Evolutionary conservation across 2,113 vertebrate species (phyloP), one percentile per base, ranked within the genome.

Genomic region (Gopherus evgoodei): DNA sequence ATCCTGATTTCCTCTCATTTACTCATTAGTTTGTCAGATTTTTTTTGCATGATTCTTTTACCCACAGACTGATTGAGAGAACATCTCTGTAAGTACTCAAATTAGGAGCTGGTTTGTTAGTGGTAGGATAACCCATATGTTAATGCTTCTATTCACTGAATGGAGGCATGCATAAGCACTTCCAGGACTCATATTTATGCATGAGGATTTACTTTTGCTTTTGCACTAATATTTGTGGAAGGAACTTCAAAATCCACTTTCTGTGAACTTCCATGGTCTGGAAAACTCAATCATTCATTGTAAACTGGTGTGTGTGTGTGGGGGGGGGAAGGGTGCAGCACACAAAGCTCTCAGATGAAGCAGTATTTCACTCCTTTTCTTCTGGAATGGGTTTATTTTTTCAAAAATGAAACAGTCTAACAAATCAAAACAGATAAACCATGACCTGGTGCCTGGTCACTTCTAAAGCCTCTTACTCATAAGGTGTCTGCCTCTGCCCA

Each of bases 21-120:
- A 87, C 13, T 90, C 50, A 93, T 96, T 93, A 91, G 52, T 22
- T 94, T 87, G 50, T 84, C n/a, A 95, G 95, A 93, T 53, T 53
- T 82, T 96, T 84, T 69, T 1, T 47, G 50, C 65, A 38, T 72
- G 59, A 49, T 57, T 87, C 53, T 95, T 72, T 53, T 86, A 84
- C 54, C 24, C 22, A 27, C 90, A 56, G 75, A 93, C 83, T 89
- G 87, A 89, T 59, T 93, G 52, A 62, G 88, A 95, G 83, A n/a
- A n/a, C 35, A 81, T 90, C 22, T 83, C 76, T 94, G 59, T 53
- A 79, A 87, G 49, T 5, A 10, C n/a, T 87, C 25, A 11, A 65
- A 42, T 38, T 1, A 89, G 7, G 4, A 92, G 5, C 38, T 25
- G 6, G 11, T 42, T 80, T 54, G 5, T 56, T 50, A 54, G 52